Percentiles rank a stretch among this genome's conserved stretches.
Conservation (phyloP, 92 coral and sea anemone species). For the Zoanthus sociatus region DNA sequence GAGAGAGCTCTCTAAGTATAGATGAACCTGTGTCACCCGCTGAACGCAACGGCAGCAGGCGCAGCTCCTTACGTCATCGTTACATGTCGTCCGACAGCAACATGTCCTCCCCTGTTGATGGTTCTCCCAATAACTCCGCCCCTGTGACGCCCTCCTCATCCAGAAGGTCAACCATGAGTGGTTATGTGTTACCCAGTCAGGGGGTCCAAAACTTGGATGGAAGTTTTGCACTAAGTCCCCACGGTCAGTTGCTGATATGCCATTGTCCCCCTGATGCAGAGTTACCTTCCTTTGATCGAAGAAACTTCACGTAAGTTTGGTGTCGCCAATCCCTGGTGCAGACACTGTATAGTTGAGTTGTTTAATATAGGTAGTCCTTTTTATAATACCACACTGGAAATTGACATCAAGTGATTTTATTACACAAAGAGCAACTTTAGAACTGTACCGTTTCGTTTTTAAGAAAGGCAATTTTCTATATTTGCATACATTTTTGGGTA, state of each 20-base stretch:
- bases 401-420: too few relatives aligned
- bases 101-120: slow-evolving; percentile 69
- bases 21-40: slow-evolving; percentile 63
- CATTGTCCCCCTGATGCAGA: slow-evolving; percentile 96
- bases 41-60: slow-evolving; percentile 19
- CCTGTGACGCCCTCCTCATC: slow-evolving; percentile 35
- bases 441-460: too few relatives aligned
- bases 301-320: slow-evolving; percentile 86
- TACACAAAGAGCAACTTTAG: too few relatives aligned
- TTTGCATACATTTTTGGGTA: too few relatives aligned
- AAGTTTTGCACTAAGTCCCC: slow-evolving; percentile 72
- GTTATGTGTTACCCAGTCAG: slow-evolving; percentile 56
- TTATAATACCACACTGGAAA: too few relatives aligned
- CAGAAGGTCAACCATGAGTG: slow-evolving; percentile 47
- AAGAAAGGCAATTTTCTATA: too few relatives aligned
- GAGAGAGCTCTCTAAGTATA: slow-evolving; percentile 72
- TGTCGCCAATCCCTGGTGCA: too few relatives aligned
- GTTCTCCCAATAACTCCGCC: slow-evolving; percentile 63
- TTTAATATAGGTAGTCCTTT: too few relatives aligned
- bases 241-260: slow-evolving; percentile 81
- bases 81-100: slow-evolving; percentile 69
- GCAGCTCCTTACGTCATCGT: slow-evolving; percentile 48
- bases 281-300: slow-evolving; percentile 87
- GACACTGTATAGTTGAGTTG: too few relatives aligned
- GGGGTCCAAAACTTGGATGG: slow-evolving; percentile 76